A percentile compares a stretch with the other conserved stretches of the same genome.
Evolutionary conservation across 2,113 vertebrate species (phyloP).

Genomic region (Corvus hawaiiensis): DNA sequence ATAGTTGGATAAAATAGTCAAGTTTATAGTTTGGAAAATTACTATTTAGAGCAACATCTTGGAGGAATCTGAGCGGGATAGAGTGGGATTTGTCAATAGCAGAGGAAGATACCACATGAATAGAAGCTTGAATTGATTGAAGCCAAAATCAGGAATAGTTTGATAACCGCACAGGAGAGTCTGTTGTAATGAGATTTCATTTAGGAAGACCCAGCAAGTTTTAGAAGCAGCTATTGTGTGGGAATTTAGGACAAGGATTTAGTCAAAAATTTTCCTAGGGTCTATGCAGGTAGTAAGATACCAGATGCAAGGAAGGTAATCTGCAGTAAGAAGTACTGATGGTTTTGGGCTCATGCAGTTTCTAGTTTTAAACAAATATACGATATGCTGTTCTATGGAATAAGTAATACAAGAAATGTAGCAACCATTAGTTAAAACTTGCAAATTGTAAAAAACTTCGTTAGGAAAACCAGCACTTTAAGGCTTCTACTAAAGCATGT

Average conservation of each 20-base stretch:
- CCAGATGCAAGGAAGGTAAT: not conserved
- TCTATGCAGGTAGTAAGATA: not conserved
- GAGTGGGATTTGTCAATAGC: not conserved
- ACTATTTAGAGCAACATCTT: not conserved
- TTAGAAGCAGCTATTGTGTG: not conserved
- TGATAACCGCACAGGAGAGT: not conserved
- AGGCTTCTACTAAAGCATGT: not conserved
- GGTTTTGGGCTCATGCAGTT: not conserved
- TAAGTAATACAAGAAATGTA: not conserved
- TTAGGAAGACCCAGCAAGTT: not conserved
- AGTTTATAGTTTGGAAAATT: not conserved
- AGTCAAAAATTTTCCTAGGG: not conserved
- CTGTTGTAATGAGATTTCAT: not conserved
- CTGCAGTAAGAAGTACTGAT: fast-evolving
- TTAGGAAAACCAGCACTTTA: not conserved
- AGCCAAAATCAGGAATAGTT: not conserved
- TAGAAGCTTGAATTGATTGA: not conserved
- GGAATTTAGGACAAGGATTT: not conserved
- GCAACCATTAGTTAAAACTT: not conserved
- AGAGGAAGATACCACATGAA: not conserved
- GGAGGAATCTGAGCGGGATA: not conserved
- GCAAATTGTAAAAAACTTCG: not conserved
- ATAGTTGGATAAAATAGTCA: not conserved
- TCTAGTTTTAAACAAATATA: not conserved
- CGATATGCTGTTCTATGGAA: not conserved